These are phyloP conservation scores for Chirona hameri DNA, from an alignment of 2,888 invertebrate species.

Conservation along the genomic window DNA sequence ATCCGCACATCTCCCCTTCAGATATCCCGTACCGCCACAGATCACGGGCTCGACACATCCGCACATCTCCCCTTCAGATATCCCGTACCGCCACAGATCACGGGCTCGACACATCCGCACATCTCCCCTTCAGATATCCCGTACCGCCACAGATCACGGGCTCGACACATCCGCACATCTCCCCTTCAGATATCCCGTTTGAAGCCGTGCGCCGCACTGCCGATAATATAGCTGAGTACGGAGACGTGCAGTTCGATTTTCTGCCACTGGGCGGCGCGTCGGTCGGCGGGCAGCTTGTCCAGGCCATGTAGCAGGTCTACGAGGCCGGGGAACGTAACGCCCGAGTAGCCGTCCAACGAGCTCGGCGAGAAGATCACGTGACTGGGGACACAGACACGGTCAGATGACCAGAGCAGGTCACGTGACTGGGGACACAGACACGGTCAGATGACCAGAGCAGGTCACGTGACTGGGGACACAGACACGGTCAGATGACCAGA, in stretches of 20 bases:
- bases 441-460: no score
- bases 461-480: no score
- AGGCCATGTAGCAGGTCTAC: conserved; percentile 38
- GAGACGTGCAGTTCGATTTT: conserved; percentile 32
- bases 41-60: no score
- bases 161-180: no score
- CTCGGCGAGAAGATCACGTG: conserved; percentile 42
- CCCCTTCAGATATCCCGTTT: background rate
- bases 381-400: conserved; percentile 34
- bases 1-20: background rate
- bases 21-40: background rate
- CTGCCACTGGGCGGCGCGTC: conserved; percentile 28
- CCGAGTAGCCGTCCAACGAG: conserved; percentile 39
- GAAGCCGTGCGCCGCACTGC: conserved; percentile 1
- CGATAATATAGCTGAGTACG: conserved; percentile 25
- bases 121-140: background rate
- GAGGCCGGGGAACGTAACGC: conserved; percentile 41
- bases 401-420: no score
- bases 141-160: no score
- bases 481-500: background rate
- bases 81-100: no score
- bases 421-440: no score
- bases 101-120: no score
- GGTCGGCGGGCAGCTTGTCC: conserved; percentile 9
- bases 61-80: background rate